phyloP scores from a whole-genome alignment of 2,113 vertebrate genomes.

The Sisor rabdophorus region DNA sequence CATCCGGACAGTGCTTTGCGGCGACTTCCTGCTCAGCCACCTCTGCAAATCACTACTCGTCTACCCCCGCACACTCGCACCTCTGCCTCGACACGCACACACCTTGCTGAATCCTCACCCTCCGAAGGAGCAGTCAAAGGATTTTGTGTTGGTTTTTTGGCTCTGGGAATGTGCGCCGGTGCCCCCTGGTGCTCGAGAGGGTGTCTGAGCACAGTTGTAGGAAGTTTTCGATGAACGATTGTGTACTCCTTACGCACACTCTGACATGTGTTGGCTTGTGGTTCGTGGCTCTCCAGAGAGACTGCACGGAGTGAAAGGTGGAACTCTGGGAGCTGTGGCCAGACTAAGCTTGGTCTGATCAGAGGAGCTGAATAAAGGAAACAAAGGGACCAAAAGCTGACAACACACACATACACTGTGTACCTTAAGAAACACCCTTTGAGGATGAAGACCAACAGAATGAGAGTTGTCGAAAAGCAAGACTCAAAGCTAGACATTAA shows the following conservation, averaged over 20 bases:
- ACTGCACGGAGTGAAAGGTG: constrained; percentile 3
- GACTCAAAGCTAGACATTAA: constrained; percentile 8
- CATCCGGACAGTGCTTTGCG: constrained; percentile 85
- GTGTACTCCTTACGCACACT: constrained; percentile 21
- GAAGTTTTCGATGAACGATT: neutral
- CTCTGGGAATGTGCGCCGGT: constrained; percentile 90
- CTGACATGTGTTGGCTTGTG: constrained; percentile 13
- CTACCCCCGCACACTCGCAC: constrained; percentile 69
- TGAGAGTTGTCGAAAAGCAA: neutral
- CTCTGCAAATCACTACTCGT: constrained; percentile 74
- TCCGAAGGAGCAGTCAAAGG: constrained; percentile 87
- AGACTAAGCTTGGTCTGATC: constrained; percentile 9
- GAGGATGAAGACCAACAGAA: constrained; percentile 26
- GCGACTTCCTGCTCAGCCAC: constrained; percentile 81
- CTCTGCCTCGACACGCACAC: constrained; percentile 74
- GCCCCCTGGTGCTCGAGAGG: constrained; percentile 87
- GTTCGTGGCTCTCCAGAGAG: constrained; percentile 21
- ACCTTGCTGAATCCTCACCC: constrained; percentile 36
- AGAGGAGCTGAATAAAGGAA: constrained; percentile 15
- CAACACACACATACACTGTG: neutral
- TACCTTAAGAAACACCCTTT: constrained; percentile 9
- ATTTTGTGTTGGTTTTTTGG: constrained; percentile 91
- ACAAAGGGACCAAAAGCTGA: neutral
- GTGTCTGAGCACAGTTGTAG: constrained; percentile 45
- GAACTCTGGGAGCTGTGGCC: neutral